Evolutionary conservation across 2,797 vertebrate species (phyloP), one percentile per base, ranked within the genome.

Genomic region (Chrysocyon brachyurus): DNA sequence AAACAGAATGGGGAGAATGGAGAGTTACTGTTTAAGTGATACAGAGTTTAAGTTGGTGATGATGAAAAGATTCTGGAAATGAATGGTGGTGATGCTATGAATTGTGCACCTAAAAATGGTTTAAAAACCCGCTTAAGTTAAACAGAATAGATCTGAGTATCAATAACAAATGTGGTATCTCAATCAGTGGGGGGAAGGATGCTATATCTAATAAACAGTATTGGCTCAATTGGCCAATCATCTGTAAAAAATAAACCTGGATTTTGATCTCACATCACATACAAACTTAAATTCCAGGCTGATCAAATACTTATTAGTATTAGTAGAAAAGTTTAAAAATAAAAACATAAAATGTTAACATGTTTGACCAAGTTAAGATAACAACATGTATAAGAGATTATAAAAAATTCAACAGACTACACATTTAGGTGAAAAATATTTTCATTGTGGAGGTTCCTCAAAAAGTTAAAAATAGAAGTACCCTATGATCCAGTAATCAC

Each of bases 351-450:
- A 46, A 46, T 8, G 40, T 46, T 46, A 46, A 46, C 40, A 46
- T 46, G 40, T 46, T 46, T 46, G 40, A 46, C 40, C 40, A 46
- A 46, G 40, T 46, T 46, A 46, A 46, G 6, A 46, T 46, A 46
- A 52, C 11, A 64, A 49, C 19, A 84, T n/a, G 36, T 40, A 61
- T 63, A 95, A 61, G 22, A 81, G 28, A 89, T 73, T 46, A 90
- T 68, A 92, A 86, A 90, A 94, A 64, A 94, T 84, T 81, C 33
- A 75, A 91, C 66, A 82, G 40, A 94, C 12, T 12, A 22, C 19
- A 87, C 6, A 90, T 93, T 59, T 87, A 68, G 49, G 36, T 9
- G 79, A 88, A 94, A 78, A 79, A 8, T 56, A 79, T 22, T 31
- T 52, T 49, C 46, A 77, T 31, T 77, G 24, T 5, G 15, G 26